These are phyloP conservation scores for Drosophila atroscutellata DNA, from an alignment of 2,888 invertebrate genomes.

Conservation along the genomic window DNA sequence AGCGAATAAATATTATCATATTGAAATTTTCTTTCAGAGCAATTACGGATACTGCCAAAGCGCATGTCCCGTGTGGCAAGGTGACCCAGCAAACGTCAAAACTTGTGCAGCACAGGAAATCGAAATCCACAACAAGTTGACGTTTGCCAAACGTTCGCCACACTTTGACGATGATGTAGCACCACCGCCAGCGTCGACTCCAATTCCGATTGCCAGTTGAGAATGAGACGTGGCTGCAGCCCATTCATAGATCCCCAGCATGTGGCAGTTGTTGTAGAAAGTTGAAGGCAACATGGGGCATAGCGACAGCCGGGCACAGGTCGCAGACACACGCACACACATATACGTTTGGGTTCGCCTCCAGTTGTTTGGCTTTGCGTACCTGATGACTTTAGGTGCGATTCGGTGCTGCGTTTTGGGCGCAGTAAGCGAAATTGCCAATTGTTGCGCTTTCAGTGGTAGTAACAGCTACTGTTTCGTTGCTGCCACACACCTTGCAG, in stretches of 20 bases:
- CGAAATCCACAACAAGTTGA: conserved; percentile 77
- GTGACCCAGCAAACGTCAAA: conserved; percentile 71
- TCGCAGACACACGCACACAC: conserved; percentile 31
- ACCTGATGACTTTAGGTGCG: conserved; percentile 48
- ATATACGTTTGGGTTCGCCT: conserved; percentile 35
- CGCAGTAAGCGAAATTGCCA: conserved; percentile 77
- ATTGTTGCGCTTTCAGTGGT: conserved; percentile 70
- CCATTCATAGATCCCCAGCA: conserved; percentile 72
- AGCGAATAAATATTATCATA: conserved; percentile 80
- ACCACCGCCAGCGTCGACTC: conserved; percentile 37
- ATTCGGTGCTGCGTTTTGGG: conserved; percentile 57
- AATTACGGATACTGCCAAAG: conserved; percentile 72
- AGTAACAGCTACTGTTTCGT: conserved; percentile 66
- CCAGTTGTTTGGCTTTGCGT: conserved; percentile 53
- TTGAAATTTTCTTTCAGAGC: conserved; percentile 76
- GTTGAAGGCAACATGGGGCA: conserved; percentile 55
- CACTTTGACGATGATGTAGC: conserved; percentile 77
- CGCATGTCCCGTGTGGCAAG: conserved; percentile 36
- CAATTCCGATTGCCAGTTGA: conserved; percentile 22
- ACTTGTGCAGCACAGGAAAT: conserved; percentile 68
- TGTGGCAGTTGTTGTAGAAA: conserved; percentile 72
- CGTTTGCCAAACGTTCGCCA: conserved; percentile 45
- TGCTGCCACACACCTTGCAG: conserved; percentile 72
- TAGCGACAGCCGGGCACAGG: conserved; percentile 49
- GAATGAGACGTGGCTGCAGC: conserved; percentile 32